These are phyloP conservation scores for Caradrina kadenii DNA, from an alignment of 2,888 invertebrate species.

Conservation along the genomic window DNA sequence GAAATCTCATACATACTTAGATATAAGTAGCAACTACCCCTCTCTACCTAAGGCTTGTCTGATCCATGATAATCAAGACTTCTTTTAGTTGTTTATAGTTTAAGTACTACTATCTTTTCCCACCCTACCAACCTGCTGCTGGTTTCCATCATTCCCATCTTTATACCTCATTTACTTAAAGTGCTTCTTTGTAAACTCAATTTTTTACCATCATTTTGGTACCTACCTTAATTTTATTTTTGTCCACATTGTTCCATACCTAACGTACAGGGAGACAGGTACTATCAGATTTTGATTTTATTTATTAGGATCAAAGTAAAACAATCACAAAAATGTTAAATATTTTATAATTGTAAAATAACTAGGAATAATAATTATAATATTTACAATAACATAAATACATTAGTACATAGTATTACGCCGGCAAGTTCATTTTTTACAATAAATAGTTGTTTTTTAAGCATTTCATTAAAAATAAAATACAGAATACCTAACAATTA, in stretches of 20 bases:
- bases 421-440: conserved; percentile 88
- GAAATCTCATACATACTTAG: too few species aligned
- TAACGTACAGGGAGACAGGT: too few species aligned
- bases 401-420: conserved; percentile 84
- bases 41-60: too few species aligned
- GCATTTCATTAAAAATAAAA: conserved; percentile 74
- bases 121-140: too few species aligned
- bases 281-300: neutral
- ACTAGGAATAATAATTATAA: conserved; percentile 79
- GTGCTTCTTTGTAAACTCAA: too few species aligned
- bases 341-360: conserved; percentile 81
- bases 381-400: conserved; percentile 87
- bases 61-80: neutral
- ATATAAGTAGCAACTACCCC: too few species aligned
- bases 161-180: neutral
- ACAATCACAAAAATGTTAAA: conserved; percentile 74
- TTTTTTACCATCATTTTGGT: too few species aligned
- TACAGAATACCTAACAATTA: conserved; percentile 66
- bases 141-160: too few species aligned
- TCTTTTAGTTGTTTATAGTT: neutral
- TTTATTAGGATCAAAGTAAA: conserved; percentile 54
- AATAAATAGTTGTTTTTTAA: conserved; percentile 83
- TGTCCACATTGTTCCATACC: too few species aligned
- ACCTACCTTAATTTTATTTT: too few species aligned
- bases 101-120: neutral